These are phyloP conservation scores for Eurois occulta DNA, from an alignment of 2,888 invertebrate species.

Conservation along the genomic window DNA sequence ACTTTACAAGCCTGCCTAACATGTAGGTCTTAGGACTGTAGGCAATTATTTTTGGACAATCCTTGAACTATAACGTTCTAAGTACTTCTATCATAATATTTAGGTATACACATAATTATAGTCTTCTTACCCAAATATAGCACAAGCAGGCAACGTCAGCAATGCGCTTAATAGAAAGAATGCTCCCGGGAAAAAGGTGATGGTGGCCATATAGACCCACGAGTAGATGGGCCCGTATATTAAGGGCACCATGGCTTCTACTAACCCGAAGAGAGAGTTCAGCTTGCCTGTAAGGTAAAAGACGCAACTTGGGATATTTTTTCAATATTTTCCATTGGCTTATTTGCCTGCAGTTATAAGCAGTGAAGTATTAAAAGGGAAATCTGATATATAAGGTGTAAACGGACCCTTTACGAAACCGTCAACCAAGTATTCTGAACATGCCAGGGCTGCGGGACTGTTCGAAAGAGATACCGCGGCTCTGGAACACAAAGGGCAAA, in stretches of 20 bases:
- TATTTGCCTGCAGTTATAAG: background rate
- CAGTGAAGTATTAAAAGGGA: background rate
- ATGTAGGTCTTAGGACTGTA: background rate
- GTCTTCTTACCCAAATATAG: conserved; percentile 36
- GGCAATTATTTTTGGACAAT: background rate
- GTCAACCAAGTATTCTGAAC: background rate
- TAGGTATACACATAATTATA: background rate
- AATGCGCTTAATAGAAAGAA: conserved; percentile 34
- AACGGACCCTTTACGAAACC: background rate
- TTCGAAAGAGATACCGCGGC: no score
- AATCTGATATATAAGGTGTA: background rate
- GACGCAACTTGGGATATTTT: background rate
- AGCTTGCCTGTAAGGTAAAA: conserved; percentile 33
- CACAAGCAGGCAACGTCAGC: conserved; percentile 41
- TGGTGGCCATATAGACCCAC: conserved; percentile 32
- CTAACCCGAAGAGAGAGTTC: conserved; percentile 40
- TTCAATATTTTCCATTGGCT: background rate
- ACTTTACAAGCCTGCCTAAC: background rate
- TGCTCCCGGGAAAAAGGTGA: conserved; percentile 28
- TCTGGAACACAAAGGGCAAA: no score
- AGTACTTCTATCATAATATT: background rate
- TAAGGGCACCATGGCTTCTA: conserved; percentile 32
- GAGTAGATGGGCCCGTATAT: conserved; percentile 45
- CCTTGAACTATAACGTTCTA: background rate
- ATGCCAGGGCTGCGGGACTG: no score